Evolutionary conservation across 2,888 invertebrate genomes (phyloP), one percentile per base, ranked within the genome.

Genomic region (Ophion ellenae): DNA sequence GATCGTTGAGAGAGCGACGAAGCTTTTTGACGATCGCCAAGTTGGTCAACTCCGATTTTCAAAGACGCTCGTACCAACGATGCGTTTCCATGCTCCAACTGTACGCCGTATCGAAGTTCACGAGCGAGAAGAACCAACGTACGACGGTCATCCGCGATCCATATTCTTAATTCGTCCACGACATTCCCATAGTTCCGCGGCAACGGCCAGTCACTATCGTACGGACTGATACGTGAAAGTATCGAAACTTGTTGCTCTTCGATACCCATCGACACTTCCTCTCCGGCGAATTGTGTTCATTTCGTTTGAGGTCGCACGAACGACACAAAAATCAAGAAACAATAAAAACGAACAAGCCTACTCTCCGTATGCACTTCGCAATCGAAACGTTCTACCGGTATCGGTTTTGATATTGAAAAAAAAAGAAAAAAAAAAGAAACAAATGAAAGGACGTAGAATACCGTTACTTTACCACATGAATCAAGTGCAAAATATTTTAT

Each of bases 401-500:
- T 64, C 57, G 24, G 66, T 84, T 76, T 77, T 47, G 20, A 59
- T 81, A 47, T 81, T 76, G 4, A 4, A n/a, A 28, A 28, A 0
- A 32, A 32, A 57, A 45, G 11, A 59, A 14, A 9, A 70, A 75
- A 53, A n/a, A 40, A 40, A 40, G 6, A 9, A 40, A 59, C n/a
- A 24, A 69, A 28, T 14, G 20, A 5, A 79, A 59, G 28, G 64
- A 9, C 40, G 40, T 40, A 9, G 40, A 17, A 59, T 71, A 81
- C 69, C 11, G 47, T 70, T 74, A 53, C 64, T 69, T 74, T 81
- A 77, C 24, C 36, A 66, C 77, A 78, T 61, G 78, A 81, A 86
- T 82, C 47, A 57, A 69, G 71, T 82, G 82, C 86, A 67, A 82
- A 87, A 87, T 86, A 87, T 87, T 86, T 86, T 82, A 45, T 69